Base-by-base conservation (phyloP, 2,888 invertebrate species). In the Athetis lepigone region DNA sequence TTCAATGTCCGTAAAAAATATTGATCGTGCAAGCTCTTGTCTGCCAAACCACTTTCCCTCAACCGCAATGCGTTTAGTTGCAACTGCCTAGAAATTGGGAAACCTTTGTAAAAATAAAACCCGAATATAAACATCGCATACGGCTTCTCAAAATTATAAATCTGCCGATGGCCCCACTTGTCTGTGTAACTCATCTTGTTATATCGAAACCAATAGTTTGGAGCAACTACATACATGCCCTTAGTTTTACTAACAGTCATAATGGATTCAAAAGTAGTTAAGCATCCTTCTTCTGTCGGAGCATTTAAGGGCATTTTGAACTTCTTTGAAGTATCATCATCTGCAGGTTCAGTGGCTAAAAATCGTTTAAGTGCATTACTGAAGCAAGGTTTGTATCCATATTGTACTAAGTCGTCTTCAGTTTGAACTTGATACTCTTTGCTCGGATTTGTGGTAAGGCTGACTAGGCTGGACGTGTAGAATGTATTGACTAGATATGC, bases 381-480 rank as follows among this genome's bases (percentile, higher is more conserved):
- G 2, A 92, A 57, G 40, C 93, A 93, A 1, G 90, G 85, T 18
- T 84, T 74, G 13, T 89, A 59, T 2, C 85, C 64, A 37, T 77
- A 83, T 1, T 70, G 47, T 0, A 8, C 2, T 2, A 92, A 57
- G 33, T 90, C 90, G 4, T 83, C 66, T 19, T 79, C 79, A 0
- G 64, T 77, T 0, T 83, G 76, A 40, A 91, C 79, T 72, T 92
- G 92, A 58, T 88, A 85, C 13, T 82, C 79, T 7, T 65, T 58
- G 2, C 63, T 61, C 0, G 88, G 88, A 27, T 88, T 61, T 0
- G 85, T 84, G 2, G 80, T 83, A 0, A 89, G 57, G 67, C 89
- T 87, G 8, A 86, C 79, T 8, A 91, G 68, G 50, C 77, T 85
- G 0, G 90, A 84, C 33, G 85, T 84, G 50, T 91, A 91, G 55